Percentiles rank a stretch among this genome's conserved stretches.
Conservation (phyloP, 2,797 vertebrate genomes). For the Ibycter americanus region DNA sequence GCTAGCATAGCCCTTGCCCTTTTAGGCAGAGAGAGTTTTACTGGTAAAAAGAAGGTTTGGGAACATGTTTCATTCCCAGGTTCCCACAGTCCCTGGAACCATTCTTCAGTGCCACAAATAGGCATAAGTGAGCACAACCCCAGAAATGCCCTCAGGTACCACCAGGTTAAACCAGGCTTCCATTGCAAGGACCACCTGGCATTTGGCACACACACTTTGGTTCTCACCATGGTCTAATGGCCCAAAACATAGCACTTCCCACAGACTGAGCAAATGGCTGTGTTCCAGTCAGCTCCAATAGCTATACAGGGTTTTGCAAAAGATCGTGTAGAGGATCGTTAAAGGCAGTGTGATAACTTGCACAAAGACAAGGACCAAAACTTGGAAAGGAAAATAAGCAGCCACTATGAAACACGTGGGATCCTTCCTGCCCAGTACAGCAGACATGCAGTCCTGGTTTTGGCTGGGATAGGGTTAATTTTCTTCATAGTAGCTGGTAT, state of each 20-base stretch:
- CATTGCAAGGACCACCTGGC: neutral
- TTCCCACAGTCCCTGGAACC: neutral
- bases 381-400: neutral
- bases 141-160: neutral
- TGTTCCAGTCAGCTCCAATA: neutral
- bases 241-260: neutral
- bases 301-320: neutral
- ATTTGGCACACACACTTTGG: neutral
- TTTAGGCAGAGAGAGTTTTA: neutral
- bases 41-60: neutral
- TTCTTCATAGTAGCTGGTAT: too few species aligned
- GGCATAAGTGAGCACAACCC: neutral
- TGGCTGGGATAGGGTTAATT: too few species aligned
- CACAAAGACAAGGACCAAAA: neutral
- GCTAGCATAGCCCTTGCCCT: neutral
- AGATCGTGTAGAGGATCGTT: neutral
- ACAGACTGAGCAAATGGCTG: neutral
- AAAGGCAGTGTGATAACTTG: neutral
- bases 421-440: neutral
- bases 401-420: neutral
- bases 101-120: neutral
- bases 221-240: accelerated
- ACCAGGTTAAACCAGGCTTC: neutral
- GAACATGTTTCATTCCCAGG: neutral
- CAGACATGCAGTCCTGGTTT: neutral